Conservation (phyloP, 1,140 invertebrate species). For the Drosophila rufa region DNA sequence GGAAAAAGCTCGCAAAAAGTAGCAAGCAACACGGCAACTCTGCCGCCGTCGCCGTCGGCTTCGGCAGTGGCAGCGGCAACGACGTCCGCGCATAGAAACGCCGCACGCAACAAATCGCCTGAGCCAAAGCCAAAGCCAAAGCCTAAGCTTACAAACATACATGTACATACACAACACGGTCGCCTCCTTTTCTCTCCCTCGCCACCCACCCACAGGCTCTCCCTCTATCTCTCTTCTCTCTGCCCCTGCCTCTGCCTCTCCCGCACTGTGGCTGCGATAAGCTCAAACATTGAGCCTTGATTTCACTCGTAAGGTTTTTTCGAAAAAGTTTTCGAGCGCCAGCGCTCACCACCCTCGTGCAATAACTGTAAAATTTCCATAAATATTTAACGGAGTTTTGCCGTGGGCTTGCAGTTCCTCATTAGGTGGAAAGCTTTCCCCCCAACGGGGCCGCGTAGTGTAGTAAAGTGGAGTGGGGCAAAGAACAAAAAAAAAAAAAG, state of each 20-base stretch:
- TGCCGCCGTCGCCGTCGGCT: conserved; percentile 17
- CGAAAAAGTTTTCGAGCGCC: conserved; percentile 13
- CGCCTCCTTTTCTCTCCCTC: conserved; percentile 37
- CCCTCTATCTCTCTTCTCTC: conserved; percentile 14
- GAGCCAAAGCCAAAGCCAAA: conserved; percentile 58
- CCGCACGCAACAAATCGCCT: conserved; percentile 78
- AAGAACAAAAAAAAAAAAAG: background rate
- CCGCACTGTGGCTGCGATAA: conserved; percentile 62
- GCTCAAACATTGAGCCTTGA: conserved; percentile 42
- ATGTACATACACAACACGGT: conserved; percentile 28
- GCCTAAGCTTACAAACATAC: conserved; percentile 65
- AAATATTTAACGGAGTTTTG: conserved; percentile 41
- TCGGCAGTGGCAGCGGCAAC: conserved; percentile 16
- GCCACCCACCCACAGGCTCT: background rate
- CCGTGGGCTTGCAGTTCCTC: conserved; percentile 29
- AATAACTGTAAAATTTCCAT: conserved; percentile 46
- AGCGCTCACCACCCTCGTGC: background rate
- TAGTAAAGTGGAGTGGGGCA: background rate
- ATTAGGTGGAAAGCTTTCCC: conserved; percentile 29
- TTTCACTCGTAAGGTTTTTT: conserved; percentile 13
- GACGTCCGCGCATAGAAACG: conserved; percentile 16
- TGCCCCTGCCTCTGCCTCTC: background rate
- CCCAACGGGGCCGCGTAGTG: background rate
- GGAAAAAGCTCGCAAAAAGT: conserved; percentile 72
- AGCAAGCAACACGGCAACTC: conserved; percentile 47